These are phyloP conservation scores for Mastomys coucha DNA, from an alignment of 2,113 vertebrate species.

Conservation along the genomic window DNA sequence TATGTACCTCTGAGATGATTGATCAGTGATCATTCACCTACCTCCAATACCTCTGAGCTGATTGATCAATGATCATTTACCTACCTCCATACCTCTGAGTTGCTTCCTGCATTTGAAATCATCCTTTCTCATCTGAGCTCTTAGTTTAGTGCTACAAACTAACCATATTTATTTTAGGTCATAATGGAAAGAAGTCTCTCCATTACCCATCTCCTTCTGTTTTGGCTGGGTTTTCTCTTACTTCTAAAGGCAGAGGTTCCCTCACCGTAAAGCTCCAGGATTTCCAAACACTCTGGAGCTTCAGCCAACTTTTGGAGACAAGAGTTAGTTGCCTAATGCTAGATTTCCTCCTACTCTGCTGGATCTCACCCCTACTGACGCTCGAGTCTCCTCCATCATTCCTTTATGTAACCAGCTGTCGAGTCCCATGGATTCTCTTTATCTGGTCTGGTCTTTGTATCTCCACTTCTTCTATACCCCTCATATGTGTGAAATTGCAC, in stretches of 20 bases:
- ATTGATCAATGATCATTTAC: neutral
- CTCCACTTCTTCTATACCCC: neutral
- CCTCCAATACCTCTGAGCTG: too few species aligned
- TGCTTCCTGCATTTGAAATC: neutral
- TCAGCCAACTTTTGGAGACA: neutral
- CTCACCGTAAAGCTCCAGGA: neutral
- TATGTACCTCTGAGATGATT: neutral
- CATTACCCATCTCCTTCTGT: neutral
- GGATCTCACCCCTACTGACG: neutral
- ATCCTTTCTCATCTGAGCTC: neutral
- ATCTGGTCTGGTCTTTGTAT: neutral
- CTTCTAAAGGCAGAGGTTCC: neutral
- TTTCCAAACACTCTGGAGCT: neutral
- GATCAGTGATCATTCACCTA: too few species aligned
- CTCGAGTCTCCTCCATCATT: neutral
- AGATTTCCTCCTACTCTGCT: neutral
- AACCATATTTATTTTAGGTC: neutral
- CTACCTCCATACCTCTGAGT: neutral
- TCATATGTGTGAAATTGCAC: neutral
- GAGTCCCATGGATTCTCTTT: neutral
- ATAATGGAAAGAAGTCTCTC: neutral
- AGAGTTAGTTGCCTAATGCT: neutral
- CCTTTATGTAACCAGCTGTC: neutral
- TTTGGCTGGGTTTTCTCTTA: conserved; percentile 19
- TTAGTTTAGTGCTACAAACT: neutral